phyloP scores from a whole-genome alignment of 2,113 vertebrate genomes.

The Chloroceryle aenea region DNA sequence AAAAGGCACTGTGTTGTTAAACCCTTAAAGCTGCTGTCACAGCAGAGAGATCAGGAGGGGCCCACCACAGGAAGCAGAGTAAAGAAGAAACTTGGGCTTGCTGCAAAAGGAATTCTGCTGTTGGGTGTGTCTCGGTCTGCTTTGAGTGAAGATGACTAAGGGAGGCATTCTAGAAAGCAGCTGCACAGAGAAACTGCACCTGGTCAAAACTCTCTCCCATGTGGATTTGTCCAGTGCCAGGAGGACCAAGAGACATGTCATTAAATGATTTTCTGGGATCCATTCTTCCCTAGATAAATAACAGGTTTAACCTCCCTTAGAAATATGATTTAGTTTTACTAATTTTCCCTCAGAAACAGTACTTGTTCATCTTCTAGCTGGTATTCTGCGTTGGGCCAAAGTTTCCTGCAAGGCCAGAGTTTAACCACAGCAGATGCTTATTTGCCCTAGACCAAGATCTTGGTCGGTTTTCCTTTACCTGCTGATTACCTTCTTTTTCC shows the following conservation, averaged over 20 bases:
- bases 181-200: not conserved
- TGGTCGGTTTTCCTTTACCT: not conserved
- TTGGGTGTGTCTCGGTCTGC: not conserved
- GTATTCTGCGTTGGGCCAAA: not conserved
- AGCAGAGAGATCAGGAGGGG: conserved; percentile 50
- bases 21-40: conserved; percentile 74
- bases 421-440: not conserved
- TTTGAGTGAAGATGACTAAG: not conserved
- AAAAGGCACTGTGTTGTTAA: conserved; percentile 77
- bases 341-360: not conserved
- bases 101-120: not conserved
- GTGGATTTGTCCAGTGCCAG: not conserved
- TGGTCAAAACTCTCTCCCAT: not conserved
- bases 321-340: not conserved
- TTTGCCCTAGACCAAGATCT: not conserved
- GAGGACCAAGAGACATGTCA: not conserved
- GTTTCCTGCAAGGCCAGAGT: not conserved
- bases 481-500: not conserved
- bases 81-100: conserved; percentile 1
- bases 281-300: not conserved
- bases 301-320: not conserved
- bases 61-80: conserved; percentile 12
- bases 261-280: not conserved
- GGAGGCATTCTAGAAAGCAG: not conserved
- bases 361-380: not conserved